Base-by-base conservation (phyloP, 1,140 invertebrate species). In the Dendrolimus kikuchii region DNA sequence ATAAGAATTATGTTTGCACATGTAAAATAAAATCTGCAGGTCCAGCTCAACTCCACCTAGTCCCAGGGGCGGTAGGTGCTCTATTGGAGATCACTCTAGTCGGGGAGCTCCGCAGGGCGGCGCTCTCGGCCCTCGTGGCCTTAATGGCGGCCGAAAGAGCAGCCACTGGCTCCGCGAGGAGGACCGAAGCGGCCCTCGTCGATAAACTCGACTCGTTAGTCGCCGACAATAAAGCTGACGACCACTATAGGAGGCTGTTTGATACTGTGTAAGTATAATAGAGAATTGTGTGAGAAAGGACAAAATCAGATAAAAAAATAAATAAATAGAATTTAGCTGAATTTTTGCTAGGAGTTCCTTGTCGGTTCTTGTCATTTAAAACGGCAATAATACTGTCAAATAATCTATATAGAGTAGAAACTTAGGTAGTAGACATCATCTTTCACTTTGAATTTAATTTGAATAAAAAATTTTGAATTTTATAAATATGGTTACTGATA, bases 111-210 rank as follows among this genome's bases (percentile, higher is more conserved):
- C 89, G 97, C 5, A 95, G 96, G 71, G 95, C 95, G 0, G 98
- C 97, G 0, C 89, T 99, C 9, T 95, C 96, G 6, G 97, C 99
- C 38, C 96, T 99, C 68, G 99, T 98, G 73, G 96, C 99, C 72
- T 96, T 99, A 92, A 98, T 99, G 94, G 95, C 97, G 60, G 95
- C 94, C 73, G 98, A 99, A 74, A 93, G 96, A 56, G 90, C 92
- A 58, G 90, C 91, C 5, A 90, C 92, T 3, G 95, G 95, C 6
- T 94, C 94, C 68, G 98, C 98, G 68, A 92, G 94, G 59, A 91
- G 95, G 66, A 95, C 98, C 7, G 97, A 98, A 80, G 95, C 93
- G 9, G 96, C 97, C 64, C 81, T 99, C 4, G 97, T 98, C 57
- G 96, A 98, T 68, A 97, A 98, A 74, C 77, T 99, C 58, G 97